phyloP scores from a whole-genome alignment of 2,113 vertebrate species.

The Sprattus sprattus region DNA sequence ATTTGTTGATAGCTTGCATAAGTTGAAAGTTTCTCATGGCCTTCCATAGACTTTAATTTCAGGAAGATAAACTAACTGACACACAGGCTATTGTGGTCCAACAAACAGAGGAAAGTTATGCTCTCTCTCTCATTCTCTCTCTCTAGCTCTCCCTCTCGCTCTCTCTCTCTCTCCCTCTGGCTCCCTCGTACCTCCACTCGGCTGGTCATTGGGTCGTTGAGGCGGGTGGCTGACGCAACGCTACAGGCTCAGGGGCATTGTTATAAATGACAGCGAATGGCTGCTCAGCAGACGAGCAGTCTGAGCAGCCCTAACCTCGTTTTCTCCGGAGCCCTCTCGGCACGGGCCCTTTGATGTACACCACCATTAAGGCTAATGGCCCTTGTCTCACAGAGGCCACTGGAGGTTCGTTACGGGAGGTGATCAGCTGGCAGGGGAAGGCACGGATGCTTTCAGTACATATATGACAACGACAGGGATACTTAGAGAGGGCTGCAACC shows the following conservation, averaged over 20 bases:
- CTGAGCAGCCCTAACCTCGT: slow-evolving; percentile 47
- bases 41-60: not conserved
- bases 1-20: not conserved
- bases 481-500: slow-evolving; percentile 33
- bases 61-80: not conserved
- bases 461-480: slow-evolving; percentile 39
- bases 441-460: slow-evolving; percentile 42
- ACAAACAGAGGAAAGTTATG: not conserved
- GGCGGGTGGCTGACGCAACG: not conserved
- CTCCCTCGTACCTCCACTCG: not conserved
- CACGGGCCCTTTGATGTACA: slow-evolving; percentile 46
- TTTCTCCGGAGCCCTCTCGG: slow-evolving; percentile 43
- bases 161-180: too few relatives aligned
- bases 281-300: slow-evolving; percentile 44
- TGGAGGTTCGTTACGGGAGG: slow-evolving; percentile 44
- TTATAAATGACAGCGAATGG: slow-evolving; percentile 41
- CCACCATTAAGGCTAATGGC: slow-evolving; percentile 53
- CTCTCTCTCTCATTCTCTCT: not conserved
- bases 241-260: slow-evolving; percentile 43
- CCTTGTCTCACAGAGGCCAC: slow-evolving; percentile 47
- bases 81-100: not conserved
- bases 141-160: too few relatives aligned
- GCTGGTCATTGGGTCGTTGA: not conserved
- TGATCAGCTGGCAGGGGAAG: slow-evolving; percentile 46
- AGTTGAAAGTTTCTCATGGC: not conserved